Conservation (phyloP, 1,140 invertebrate species). For the Portunus trituberculatus region DNA sequence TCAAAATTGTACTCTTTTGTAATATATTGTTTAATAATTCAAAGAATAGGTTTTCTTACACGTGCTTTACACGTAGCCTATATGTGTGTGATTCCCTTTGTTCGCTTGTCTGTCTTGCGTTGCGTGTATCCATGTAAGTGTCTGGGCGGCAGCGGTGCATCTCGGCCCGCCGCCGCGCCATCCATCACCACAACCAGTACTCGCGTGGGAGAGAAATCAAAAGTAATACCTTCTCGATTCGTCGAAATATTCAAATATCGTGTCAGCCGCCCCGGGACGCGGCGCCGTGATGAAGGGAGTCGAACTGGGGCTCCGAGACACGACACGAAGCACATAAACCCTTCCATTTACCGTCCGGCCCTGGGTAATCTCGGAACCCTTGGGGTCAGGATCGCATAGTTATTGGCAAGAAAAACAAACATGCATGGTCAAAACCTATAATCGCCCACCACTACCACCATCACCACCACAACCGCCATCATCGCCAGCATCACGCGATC, state of each 20-base stretch:
- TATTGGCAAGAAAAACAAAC: constrained; percentile 75
- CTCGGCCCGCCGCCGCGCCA: background rate
- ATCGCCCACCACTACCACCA: constrained; percentile 56
- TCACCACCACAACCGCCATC: background rate
- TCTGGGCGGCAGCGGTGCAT: background rate
- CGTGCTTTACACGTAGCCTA: background rate
- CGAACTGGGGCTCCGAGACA: constrained; percentile 17
- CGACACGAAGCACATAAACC: constrained; percentile 1
- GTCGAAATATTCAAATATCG: background rate
- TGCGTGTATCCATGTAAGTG: background rate
- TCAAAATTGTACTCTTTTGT: background rate
- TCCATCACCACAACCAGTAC: background rate
- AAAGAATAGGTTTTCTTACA: background rate
- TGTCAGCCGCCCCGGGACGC: background rate
- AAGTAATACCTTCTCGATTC: constrained; percentile 13
- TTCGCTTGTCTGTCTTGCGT: background rate
- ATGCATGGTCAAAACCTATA: constrained; percentile 48
- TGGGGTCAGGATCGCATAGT: constrained; percentile 68
- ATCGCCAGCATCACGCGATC: constrained; percentile 27
- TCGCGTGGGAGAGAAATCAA: constrained; percentile 18
- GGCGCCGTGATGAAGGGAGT: constrained; percentile 16
- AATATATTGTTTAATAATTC: constrained; percentile 6
- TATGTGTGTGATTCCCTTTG: background rate
- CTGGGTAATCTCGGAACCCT: constrained; percentile 44
- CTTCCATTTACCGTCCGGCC: constrained; percentile 23